Percentiles rank a stretch among this genome's conserved stretches.
phyloP scores from a whole-genome alignment of 2,113 vertebrate genomes.

The Leucosticte australis region DNA sequence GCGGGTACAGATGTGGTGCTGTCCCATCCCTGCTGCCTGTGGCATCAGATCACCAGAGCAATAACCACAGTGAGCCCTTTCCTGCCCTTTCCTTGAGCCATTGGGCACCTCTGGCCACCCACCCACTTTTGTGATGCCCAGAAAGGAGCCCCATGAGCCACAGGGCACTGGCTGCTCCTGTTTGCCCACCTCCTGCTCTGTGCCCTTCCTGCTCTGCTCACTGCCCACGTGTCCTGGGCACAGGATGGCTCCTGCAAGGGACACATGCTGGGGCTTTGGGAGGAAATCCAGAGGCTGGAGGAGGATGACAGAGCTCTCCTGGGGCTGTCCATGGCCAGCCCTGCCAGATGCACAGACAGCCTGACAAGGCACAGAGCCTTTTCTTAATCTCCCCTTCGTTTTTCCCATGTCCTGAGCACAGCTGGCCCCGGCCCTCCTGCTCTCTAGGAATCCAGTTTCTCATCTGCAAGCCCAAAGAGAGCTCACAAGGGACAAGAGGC shows the following conservation, averaged over 20 bases:
- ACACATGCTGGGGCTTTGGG: background rate
- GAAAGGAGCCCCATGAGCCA: background rate
- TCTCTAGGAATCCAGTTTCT: conserved; percentile 32
- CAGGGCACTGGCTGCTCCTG: background rate
- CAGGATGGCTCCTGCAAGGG: background rate
- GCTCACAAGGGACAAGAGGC: background rate
- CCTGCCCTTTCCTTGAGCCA: rapidly evolving
- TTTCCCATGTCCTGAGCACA: conserved; percentile 46
- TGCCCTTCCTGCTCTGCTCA: background rate
- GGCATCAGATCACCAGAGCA: background rate
- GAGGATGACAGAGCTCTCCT: background rate
- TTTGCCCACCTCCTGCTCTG: background rate
- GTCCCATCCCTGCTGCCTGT: rapidly evolving
- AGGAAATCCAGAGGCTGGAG: background rate
- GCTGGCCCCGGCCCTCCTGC: conserved; percentile 13
- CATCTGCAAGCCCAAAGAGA: background rate
- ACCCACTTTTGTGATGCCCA: background rate
- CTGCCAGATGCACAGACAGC: conserved; percentile 13
- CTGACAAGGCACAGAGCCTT: background rate
- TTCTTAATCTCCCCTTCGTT: background rate
- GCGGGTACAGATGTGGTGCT: rapidly evolving
- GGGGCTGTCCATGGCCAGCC: background rate
- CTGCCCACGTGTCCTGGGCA: background rate
- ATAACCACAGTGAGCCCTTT: background rate
- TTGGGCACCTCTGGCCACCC: rapidly evolving